These are phyloP conservation scores for Willisornis vidua DNA, from an alignment of 2,113 vertebrate genomes.

Conservation along the genomic window DNA sequence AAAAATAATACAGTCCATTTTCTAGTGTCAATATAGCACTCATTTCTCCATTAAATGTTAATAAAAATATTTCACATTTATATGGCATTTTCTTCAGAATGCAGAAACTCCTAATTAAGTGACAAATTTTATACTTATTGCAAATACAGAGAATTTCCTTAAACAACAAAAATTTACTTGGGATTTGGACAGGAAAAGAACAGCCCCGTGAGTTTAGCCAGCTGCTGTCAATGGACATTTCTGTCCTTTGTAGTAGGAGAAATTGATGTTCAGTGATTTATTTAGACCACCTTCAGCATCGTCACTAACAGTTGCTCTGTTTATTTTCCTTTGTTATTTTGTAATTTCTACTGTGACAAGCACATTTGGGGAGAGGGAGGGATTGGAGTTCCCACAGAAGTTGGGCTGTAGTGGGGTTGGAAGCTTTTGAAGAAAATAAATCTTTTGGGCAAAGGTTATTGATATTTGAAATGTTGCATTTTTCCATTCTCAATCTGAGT, in stretches of 20 bases:
- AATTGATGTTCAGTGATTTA: neutral
- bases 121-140: neutral
- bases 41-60: constrained; percentile 6
- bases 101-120: neutral
- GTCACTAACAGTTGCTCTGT: neutral
- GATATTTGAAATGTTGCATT: neutral
- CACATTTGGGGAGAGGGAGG: neutral
- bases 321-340: neutral
- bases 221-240: neutral
- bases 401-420: neutral
- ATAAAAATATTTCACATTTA: constrained; percentile 40
- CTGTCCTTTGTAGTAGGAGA: neutral
- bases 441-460: neutral
- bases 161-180: neutral
- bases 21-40: constrained; percentile 25
- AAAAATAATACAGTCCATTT: constrained; percentile 48
- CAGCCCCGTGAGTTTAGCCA: neutral
- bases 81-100: neutral
- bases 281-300: neutral
- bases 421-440: neutral
- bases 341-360: neutral
- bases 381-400: neutral
- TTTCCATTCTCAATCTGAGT: neutral
- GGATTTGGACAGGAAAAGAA: neutral
- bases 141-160: neutral